These are phyloP conservation scores for Drosophila aldrichi DNA, from an alignment of 2,888 invertebrate species.

Conservation along the genomic window DNA sequence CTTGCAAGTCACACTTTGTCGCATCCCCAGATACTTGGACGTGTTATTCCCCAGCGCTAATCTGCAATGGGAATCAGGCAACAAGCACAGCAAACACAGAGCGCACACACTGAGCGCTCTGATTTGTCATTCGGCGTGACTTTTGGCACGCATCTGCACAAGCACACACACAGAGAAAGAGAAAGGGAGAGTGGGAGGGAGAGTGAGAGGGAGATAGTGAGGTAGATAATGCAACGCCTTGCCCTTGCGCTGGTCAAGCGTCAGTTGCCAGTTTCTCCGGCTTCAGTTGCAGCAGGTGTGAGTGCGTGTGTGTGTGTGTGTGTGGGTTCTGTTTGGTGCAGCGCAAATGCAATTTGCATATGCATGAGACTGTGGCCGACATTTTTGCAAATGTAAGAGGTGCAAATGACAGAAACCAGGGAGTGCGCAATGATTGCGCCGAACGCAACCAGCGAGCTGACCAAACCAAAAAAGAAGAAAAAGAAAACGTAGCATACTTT, in stretches of 20 bases:
- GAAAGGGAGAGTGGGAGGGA: neutral
- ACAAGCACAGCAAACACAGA: conserved; percentile 18
- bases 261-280: conserved; percentile 24
- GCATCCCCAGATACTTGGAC: conserved; percentile 25
- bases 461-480: conserved; percentile 15
- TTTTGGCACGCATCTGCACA: conserved; percentile 51
- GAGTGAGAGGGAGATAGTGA: neutral
- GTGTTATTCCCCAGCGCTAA: conserved; percentile 19
- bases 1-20: conserved; percentile 5
- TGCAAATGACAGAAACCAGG: conserved; percentile 78
- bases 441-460: conserved; percentile 47
- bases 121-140: conserved; percentile 66
- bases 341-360: conserved; percentile 78
- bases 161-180: neutral
- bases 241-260: conserved; percentile 68
- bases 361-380: conserved; percentile 79
- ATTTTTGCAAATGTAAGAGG: conserved; percentile 81
- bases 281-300: conserved; percentile 26
- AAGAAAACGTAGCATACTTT: conserved; percentile 48
- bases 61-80: conserved; percentile 11
- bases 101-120: conserved; percentile 19
- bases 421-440: conserved; percentile 64
- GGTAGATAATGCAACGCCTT: conserved; percentile 42
- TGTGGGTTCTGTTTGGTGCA: conserved; percentile 20
- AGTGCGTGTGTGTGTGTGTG: neutral